Evolutionary conservation across 2,797 vertebrate species (phyloP).

Genomic region (Masticophis lateralis): DNA sequence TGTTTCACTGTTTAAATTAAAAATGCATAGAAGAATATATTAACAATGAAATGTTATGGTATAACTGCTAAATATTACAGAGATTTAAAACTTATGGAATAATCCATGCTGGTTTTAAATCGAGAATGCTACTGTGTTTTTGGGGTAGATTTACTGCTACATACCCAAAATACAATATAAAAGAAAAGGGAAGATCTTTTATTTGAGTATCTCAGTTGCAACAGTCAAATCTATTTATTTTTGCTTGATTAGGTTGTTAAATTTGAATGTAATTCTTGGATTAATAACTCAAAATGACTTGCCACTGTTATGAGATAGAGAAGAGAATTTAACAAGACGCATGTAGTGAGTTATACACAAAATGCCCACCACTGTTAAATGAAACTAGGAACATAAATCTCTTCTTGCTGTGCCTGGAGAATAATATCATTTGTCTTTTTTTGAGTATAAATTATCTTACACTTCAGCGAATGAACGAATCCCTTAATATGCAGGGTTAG

Average conservation of each 20-base stretch:
- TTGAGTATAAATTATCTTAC: background rate
- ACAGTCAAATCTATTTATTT: background rate
- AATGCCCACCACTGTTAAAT: constrained; percentile 18
- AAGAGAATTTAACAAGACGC: constrained; percentile 22
- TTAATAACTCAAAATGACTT: constrained; percentile 25
- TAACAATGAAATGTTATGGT: background rate
- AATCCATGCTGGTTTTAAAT: background rate
- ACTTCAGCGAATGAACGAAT: background rate
- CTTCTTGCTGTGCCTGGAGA: background rate
- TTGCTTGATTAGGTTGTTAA: constrained; percentile 3
- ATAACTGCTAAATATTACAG: background rate
- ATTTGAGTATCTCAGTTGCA: background rate
- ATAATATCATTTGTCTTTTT: constrained; percentile 17
- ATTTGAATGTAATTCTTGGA: background rate
- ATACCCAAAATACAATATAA: background rate
- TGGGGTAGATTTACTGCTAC: background rate
- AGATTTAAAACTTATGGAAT: background rate
- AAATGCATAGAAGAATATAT: background rate
- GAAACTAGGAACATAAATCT: constrained; percentile 15
- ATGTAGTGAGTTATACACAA: constrained; percentile 10
- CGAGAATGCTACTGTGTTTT: background rate
- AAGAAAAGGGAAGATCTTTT: background rate
- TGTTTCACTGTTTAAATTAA: background rate
- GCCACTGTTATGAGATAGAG: constrained; percentile 9
- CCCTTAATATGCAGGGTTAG: background rate